Conservation (phyloP, 2,888 invertebrate genomes). For the Lithophane ornitopus region DNA sequence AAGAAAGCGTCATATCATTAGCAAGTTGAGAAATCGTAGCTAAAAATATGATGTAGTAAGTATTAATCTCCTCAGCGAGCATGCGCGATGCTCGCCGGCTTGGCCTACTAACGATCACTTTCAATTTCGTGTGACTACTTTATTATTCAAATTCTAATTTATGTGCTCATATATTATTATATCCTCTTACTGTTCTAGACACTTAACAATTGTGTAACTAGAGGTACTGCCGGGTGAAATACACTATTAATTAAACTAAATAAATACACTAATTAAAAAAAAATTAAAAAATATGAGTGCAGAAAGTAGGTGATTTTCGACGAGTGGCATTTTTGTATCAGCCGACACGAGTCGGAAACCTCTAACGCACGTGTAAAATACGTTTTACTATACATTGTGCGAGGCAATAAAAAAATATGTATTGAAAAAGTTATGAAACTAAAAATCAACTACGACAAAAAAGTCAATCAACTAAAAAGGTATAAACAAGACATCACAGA, state of each 20-base stretch:
- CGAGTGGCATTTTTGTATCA: no score
- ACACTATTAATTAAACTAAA: background rate
- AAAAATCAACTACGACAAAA: no score
- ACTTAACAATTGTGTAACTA: slow-evolving; percentile 13
- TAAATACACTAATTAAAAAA: background rate
- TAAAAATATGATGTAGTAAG: slow-evolving; percentile 20
- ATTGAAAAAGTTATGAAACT: no score
- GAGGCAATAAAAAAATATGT: no score
- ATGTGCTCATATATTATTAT: background rate
- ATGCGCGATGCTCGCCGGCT: background rate
- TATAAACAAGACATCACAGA: no score
- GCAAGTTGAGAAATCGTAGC: slow-evolving; percentile 9
- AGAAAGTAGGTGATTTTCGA: no score
- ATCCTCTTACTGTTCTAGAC: background rate
- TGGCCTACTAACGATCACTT: slow-evolving; percentile 46
- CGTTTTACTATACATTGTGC: no score
- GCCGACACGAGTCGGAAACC: no score
- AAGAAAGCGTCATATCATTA: background rate
- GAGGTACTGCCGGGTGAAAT: background rate
- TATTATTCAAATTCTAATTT: slow-evolving; percentile 25
- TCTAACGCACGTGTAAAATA: no score
- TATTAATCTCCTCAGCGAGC: slow-evolving; percentile 15
- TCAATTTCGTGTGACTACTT: slow-evolving; percentile 33
- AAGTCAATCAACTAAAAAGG: no score
- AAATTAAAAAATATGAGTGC: background rate